Evolutionary conservation across 2,888 invertebrate genomes (phyloP), one percentile per base, ranked within the genome.

Genomic region (Tetranychus piercei): DNA sequence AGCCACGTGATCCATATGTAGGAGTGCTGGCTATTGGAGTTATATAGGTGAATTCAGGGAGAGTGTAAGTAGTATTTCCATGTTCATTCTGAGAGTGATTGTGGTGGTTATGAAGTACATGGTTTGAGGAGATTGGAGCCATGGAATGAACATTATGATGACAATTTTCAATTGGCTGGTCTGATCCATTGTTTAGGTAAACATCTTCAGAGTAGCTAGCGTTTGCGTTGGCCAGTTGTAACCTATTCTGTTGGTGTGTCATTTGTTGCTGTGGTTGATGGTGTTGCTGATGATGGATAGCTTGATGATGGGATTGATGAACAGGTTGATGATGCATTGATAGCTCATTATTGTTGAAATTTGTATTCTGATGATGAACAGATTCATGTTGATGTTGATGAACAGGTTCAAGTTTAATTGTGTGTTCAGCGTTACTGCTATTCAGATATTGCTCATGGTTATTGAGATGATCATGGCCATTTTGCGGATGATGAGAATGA

Each of bases 251-350:
- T 8, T 71, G 20, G 5, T 34, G 34, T 34, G 5, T 5, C 34
- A 34, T 34, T 71, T 71, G 71, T 71, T 71, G 71, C 6, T 71
- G 71, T 34, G 7, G 71, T 71, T 71, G 71, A 7, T 71, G 71
- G 9, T 71, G 71, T 18, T 71, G 71, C 9, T 71, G 71, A 34
- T 71, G 71, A n/a, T 65, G 65, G 15, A n/a, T 15, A 65, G 15
- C 18, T 65, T n/a, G 65, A 65, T 65, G 65, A n/a, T 4, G 65
- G n/a, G 20, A 8, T 20, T 64, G 65, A 6, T 66, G 66, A 66
- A 66, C n/a, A 7, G 66, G 66, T 20, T 66, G 66, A 69, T 69
- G 69, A 23, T 23, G 69, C 22, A 20, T 20, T 20, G 22, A 23
- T 69, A 7, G 69, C 69, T 69, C 23, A 67, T 69, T 69, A 22